Conservation (phyloP, 2,113 vertebrate species). For the Tenrec ecaudatus region DNA sequence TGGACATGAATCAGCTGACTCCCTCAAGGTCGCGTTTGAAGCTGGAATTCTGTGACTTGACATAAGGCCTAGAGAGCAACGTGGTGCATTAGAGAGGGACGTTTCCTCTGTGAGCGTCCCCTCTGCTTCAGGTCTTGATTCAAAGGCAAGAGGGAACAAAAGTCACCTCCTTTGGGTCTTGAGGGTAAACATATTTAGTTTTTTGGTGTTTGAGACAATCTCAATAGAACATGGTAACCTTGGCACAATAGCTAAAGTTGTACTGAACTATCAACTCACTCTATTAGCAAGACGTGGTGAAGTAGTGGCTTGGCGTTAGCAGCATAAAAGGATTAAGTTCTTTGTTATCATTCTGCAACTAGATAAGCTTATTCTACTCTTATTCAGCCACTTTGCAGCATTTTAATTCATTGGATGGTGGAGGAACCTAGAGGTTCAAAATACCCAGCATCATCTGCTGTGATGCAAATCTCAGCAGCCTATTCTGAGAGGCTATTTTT, state of each 20-base stretch:
- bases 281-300: slow-evolving; percentile 71
- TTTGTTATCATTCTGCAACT: slow-evolving; percentile 81
- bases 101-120: background rate
- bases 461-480: slow-evolving; percentile 79
- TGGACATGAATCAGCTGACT: background rate
- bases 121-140: slow-evolving; percentile 9
- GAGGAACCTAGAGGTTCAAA: slow-evolving; percentile 79
- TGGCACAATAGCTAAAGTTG: slow-evolving; percentile 81
- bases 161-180: slow-evolving; percentile 11
- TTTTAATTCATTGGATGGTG: slow-evolving; percentile 72
- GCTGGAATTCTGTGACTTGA: background rate
- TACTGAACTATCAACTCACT: slow-evolving; percentile 80
- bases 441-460: slow-evolving; percentile 74
- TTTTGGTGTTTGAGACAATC: slow-evolving; percentile 68
- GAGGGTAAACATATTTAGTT: slow-evolving; percentile 69
- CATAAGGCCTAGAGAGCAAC: background rate
- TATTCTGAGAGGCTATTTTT: slow-evolving; percentile 81
- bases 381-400: slow-evolving; percentile 80
- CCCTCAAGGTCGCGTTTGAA: background rate
- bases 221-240: slow-evolving; percentile 81
- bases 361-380: slow-evolving; percentile 83
- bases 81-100: background rate
- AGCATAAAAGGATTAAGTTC: slow-evolving; percentile 79
- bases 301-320: slow-evolving; percentile 79
- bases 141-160: background rate